These are phyloP conservation scores for Myopa tessellatipennis DNA, from an alignment of 2,888 invertebrate species.

Conservation along the genomic window DNA sequence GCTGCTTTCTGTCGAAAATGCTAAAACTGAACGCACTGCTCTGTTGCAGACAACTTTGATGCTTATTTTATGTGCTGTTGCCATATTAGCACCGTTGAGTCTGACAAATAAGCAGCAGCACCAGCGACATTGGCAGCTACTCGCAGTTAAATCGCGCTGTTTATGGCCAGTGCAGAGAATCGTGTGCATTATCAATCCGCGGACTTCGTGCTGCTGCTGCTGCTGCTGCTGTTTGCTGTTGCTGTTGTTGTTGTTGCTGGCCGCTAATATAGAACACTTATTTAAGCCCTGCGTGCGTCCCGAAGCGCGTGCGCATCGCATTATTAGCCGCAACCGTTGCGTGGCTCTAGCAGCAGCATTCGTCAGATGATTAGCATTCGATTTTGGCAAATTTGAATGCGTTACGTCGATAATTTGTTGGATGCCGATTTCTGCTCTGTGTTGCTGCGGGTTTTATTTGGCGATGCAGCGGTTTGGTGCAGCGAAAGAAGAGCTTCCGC, in stretches of 20 bases:
- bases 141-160: constrained; percentile 43
- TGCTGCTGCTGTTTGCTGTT: background rate
- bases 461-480: constrained; percentile 23
- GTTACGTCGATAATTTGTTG: constrained; percentile 42
- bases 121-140: constrained; percentile 27
- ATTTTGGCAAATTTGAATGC: constrained; percentile 44
- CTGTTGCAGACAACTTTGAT: constrained; percentile 7
- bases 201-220: background rate
- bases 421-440: constrained; percentile 30
- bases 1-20: constrained; percentile 50
- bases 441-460: constrained; percentile 33
- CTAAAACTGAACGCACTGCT: constrained; percentile 21
- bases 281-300: constrained; percentile 49
- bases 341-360: constrained; percentile 12
- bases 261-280: constrained; percentile 54
- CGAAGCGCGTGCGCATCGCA: constrained; percentile 31
- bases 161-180: constrained; percentile 36
- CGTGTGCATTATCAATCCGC: constrained; percentile 9
- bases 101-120: constrained; percentile 30
- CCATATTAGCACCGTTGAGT: constrained; percentile 15
- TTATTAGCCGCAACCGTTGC: constrained; percentile 30
- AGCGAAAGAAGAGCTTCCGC: constrained; percentile 1
- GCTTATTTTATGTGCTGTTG: constrained; percentile 5
- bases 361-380: constrained; percentile 48
- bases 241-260: background rate